Evolutionary conservation across 2,888 invertebrate species (phyloP).

Genomic region (Hydraecia micacea): DNA sequence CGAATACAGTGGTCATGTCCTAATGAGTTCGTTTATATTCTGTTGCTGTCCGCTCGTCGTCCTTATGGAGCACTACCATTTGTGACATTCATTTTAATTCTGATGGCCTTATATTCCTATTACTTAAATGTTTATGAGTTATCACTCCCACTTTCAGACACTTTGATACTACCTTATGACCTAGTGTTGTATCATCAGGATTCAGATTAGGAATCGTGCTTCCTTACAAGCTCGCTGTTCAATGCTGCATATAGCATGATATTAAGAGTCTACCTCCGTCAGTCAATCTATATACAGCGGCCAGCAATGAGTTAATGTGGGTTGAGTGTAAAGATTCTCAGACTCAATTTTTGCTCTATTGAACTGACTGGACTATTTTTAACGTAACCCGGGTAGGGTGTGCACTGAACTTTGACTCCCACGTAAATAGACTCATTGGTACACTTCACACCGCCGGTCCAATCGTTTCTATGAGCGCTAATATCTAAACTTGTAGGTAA

Average conservation of each 20-base stretch:
- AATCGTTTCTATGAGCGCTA: constrained; percentile 55
- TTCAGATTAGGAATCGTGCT: constrained; percentile 3
- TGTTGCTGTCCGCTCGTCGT: constrained; percentile 26
- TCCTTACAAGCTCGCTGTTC: constrained; percentile 21
- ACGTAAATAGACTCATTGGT: constrained; percentile 76
- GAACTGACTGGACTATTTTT: constrained; percentile 73
- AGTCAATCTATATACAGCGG: constrained; percentile 36
- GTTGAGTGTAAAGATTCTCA: constrained; percentile 34
- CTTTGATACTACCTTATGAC: background rate
- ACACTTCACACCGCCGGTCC: constrained; percentile 62
- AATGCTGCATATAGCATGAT: constrained; percentile 28
- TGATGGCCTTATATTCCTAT: constrained; percentile 8
- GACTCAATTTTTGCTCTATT: constrained; percentile 52
- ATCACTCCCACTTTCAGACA: constrained; percentile 9
- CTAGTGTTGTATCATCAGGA: background rate
- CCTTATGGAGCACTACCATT: constrained; percentile 31
- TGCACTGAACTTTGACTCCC: constrained; percentile 81
- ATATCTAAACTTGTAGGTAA: constrained; percentile 31
- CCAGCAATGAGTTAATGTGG: constrained; percentile 39
- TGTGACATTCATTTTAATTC: constrained; percentile 38
- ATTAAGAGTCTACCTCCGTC: constrained; percentile 20
- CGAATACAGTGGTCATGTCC: constrained; percentile 8
- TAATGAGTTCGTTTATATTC: constrained; percentile 43
- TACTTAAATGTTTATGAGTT: constrained; percentile 13
- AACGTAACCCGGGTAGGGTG: constrained; percentile 69